These are phyloP conservation scores for Setipinna tenuifilis DNA, from an alignment of 2,797 vertebrate genomes.

Conservation along the genomic window DNA sequence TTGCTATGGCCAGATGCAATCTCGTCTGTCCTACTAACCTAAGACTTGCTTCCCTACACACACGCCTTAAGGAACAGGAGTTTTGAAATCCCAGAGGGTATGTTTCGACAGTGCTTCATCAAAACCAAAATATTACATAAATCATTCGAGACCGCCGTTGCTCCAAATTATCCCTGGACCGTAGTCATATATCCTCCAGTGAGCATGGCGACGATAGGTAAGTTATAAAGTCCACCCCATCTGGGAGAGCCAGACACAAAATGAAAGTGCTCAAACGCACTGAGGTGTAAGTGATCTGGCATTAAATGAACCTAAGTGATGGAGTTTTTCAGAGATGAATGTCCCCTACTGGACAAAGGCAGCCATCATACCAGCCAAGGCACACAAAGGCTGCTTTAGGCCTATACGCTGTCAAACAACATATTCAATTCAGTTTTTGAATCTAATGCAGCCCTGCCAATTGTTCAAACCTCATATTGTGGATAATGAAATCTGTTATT, in stretches of 20 bases:
- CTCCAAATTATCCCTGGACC: neutral
- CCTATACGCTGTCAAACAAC: neutral
- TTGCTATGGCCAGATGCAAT: conserved; percentile 23
- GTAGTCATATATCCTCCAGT: neutral
- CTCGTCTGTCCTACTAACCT: conserved; percentile 16
- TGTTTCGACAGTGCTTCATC: neutral
- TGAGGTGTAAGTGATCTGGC: neutral
- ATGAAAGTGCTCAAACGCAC: neutral
- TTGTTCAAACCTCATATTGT: neutral
- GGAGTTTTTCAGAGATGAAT: neutral
- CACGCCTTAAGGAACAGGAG: neutral
- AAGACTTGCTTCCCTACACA: conserved; percentile 14
- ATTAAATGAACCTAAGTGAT: neutral
- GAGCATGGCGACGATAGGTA: neutral
- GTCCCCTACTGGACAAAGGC: neutral
- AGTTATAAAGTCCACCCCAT: neutral
- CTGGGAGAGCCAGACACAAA: neutral
- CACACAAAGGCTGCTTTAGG: too few species aligned
- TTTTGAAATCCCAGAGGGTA: neutral
- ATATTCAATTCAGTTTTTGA: neutral
- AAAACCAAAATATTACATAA: conserved; percentile 19
- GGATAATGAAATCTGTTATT: neutral
- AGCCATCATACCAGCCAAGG: neutral
- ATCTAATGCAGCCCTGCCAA: neutral
- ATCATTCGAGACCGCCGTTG: neutral